These are phyloP conservation scores for Campylorhamphus procurvoides DNA, from an alignment of 2,113 vertebrate genomes.

Conservation along the genomic window DNA sequence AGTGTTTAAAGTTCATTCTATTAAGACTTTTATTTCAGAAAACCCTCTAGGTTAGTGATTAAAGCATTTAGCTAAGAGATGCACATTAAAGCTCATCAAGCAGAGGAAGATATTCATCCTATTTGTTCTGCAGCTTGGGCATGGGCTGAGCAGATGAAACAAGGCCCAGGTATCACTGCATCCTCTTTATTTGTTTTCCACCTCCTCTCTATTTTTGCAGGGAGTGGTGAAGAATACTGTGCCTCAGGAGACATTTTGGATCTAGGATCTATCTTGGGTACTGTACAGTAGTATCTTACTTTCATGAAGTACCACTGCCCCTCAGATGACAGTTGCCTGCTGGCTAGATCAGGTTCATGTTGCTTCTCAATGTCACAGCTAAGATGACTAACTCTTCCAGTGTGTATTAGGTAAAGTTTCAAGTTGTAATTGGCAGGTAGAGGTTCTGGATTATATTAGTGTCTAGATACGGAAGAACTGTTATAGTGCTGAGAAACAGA, in stretches of 20 bases:
- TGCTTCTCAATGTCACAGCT: not conserved
- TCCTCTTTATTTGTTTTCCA: not conserved
- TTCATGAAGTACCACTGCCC: not conserved
- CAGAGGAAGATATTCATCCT: not conserved
- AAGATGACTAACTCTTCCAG: not conserved
- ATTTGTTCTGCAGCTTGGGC: not conserved
- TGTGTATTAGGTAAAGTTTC: not conserved
- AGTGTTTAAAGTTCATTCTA: not conserved
- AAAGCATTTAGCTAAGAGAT: not conserved
- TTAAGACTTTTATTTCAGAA: not conserved
- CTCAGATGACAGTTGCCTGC: not conserved
- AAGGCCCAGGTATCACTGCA: fast-evolving
- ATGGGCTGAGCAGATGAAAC: not conserved
- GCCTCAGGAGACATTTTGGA: not conserved
- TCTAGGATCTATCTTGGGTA: not conserved
- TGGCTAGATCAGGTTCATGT: not conserved
- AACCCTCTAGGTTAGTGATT: not conserved
- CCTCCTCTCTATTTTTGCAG: not conserved
- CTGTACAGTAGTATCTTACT: not conserved
- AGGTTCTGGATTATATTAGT: not conserved
- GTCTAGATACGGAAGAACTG: not conserved
- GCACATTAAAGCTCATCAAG: not conserved
- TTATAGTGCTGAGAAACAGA: not conserved
- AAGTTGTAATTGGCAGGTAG: not conserved
- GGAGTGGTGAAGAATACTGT: fast-evolving